Evolutionary conservation across 2,797 vertebrate species (phyloP).

Genomic region (Parambassis ranga): DNA sequence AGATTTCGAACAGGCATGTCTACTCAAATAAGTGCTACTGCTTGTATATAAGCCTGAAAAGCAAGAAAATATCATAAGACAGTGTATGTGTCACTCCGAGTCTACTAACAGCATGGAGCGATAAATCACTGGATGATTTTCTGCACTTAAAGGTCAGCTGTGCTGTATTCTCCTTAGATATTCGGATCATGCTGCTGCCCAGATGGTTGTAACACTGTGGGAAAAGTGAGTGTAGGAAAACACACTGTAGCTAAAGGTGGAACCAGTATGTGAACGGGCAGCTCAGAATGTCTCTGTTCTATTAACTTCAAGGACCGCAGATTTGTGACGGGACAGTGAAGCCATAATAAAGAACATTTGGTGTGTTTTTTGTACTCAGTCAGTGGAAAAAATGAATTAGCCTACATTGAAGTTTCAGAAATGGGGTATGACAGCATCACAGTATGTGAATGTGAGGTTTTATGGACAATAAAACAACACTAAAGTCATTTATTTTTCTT

Average conservation of each 20-base stretch:
- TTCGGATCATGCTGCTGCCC: not conserved
- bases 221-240: not conserved
- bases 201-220: not conserved
- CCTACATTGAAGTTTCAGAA: too few species aligned
- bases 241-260: slow-evolving; percentile 6
- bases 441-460: too few species aligned
- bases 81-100: too few species aligned
- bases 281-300: not conserved
- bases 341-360: not conserved
- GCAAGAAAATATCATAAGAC: too few species aligned
- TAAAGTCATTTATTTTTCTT: too few species aligned
- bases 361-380: not conserved
- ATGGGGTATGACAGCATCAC: too few species aligned
- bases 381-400: not conserved
- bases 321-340: not conserved
- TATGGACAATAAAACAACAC: too few species aligned
- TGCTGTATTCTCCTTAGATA: not conserved
- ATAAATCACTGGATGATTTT: not conserved
- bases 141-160: not conserved
- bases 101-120: not conserved
- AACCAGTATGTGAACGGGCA: not conserved
- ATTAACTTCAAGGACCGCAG: not conserved
- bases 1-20: not conserved
- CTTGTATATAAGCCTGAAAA: too few species aligned
- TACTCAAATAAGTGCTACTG: too few species aligned